phyloP scores from a whole-genome alignment of 2,113 vertebrate species.

The Colaptes auratus region DNA sequence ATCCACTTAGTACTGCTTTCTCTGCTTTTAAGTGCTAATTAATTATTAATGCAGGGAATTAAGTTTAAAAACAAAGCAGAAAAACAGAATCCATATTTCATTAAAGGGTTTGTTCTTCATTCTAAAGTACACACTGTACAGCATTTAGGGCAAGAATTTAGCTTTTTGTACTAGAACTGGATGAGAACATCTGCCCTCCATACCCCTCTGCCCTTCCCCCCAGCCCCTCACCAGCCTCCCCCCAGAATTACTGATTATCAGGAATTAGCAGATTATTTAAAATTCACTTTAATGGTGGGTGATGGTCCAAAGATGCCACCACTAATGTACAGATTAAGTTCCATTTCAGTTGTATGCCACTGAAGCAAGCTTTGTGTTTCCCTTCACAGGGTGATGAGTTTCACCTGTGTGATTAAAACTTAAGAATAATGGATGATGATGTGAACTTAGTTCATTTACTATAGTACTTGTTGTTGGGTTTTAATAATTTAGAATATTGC shows the following conservation, averaged over 20 bases:
- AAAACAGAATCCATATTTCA: conserved; percentile 6
- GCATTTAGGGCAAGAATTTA: background rate
- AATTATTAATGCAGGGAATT: conserved; percentile 28
- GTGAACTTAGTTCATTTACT: conserved; percentile 37
- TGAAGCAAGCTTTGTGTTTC: background rate
- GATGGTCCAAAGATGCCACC: background rate
- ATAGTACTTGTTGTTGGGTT: conserved; percentile 9
- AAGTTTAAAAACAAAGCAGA: conserved; percentile 26
- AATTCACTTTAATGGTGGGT: background rate
- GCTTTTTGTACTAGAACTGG: background rate
- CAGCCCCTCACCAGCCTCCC: no score
- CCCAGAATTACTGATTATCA: background rate
- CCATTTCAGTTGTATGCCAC: background rate
- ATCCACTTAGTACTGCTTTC: background rate
- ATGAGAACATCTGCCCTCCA: background rate
- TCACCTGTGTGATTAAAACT: conserved; percentile 59
- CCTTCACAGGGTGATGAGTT: conserved; percentile 22
- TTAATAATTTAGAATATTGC: conserved; percentile 55
- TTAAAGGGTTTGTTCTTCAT: background rate
- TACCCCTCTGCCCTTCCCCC: no score
- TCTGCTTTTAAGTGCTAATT: conserved; percentile 39
- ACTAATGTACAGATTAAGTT: conserved; percentile 3
- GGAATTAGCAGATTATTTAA: conserved; percentile 5
- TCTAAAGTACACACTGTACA: background rate
- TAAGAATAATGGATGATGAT: conserved; percentile 29